These are phyloP conservation scores for Leptopterna dolabrata DNA, from an alignment of 2,888 invertebrate species.

Conservation along the genomic window DNA sequence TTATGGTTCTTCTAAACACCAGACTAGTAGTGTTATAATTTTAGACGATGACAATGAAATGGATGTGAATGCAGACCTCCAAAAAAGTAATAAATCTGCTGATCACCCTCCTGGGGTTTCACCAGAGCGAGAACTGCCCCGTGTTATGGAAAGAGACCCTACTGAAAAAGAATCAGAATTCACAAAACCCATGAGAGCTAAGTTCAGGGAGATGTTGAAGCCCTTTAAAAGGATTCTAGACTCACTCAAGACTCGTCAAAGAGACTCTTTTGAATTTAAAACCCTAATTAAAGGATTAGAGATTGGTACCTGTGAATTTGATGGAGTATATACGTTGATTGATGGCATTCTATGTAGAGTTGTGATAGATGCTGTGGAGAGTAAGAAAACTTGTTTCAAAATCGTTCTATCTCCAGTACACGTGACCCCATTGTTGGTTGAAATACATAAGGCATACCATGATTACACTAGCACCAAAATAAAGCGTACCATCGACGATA, in stretches of 20 bases:
- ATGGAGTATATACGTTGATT: slow-evolving; percentile 17
- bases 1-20: no score
- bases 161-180: slow-evolving; percentile 2
- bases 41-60: not conserved
- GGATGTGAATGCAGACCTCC: not conserved
- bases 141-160: no score
- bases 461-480: not conserved
- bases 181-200: not conserved
- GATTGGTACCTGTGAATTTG: not conserved
- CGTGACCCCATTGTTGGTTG: not conserved
- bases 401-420: slow-evolving; percentile 9
- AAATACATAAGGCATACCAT: slow-evolving; percentile 19
- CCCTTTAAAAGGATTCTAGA: slow-evolving; percentile 10
- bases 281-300: slow-evolving; percentile 10
- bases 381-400: not conserved
- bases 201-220: not conserved
- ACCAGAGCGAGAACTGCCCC: not conserved
- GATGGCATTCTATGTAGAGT: slow-evolving; percentile 30
- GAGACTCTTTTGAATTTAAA: not conserved
- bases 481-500: not conserved
- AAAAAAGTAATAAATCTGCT: not conserved
- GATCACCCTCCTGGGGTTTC: slow-evolving; percentile 19
- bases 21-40: not conserved
- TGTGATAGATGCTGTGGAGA: not conserved
- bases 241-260: not conserved